Conservation (phyloP, 2,888 invertebrate genomes). For the Auanema sp. region DNA sequence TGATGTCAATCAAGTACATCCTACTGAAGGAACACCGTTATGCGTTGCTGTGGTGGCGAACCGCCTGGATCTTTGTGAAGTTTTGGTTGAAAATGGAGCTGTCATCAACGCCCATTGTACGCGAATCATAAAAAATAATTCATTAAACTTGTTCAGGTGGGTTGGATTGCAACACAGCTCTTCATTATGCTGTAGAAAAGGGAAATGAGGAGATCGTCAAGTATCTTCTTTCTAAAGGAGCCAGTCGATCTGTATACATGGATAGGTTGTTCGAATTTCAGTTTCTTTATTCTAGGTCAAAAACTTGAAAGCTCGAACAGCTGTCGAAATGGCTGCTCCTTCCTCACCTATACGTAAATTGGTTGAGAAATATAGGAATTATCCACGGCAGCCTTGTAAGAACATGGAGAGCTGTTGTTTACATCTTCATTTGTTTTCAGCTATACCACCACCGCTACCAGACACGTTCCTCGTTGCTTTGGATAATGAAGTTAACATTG, state of each 20-base stretch:
- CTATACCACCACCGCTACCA: conserved; percentile 27
- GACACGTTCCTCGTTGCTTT: conserved; percentile 23
- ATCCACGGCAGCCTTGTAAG: conserved; percentile 16
- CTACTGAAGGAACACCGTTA: conserved; percentile 25
- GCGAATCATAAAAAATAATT: neutral
- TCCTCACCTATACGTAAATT: conserved; percentile 12
- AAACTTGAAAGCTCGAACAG: conserved; percentile 4
- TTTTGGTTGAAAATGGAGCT: conserved; percentile 35
- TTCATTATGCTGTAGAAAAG: conserved; percentile 31
- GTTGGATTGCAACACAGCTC: conserved; percentile 24
- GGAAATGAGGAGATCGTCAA: conserved; percentile 23
- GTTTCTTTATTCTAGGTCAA: conserved; percentile 1
- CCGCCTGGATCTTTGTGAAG: conserved; percentile 24
- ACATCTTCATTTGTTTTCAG: conserved; percentile 19
- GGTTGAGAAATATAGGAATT: conserved; percentile 9
- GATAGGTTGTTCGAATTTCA: conserved; percentile 3
- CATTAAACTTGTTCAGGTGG: conserved; percentile 22
- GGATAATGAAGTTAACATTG: conserved; percentile 17
- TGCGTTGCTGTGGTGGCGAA: conserved; percentile 28
- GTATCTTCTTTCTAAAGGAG: conserved; percentile 38
- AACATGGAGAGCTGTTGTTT: neutral
- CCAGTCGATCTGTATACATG: conserved; percentile 21
- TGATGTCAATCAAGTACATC: conserved; percentile 35
- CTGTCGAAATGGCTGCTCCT: conserved; percentile 10
- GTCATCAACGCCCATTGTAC: conserved; percentile 39